Evolutionary conservation across 2,113 vertebrate species (phyloP), one percentile per base, ranked within the genome.

Genomic region (Melospiza melodia): DNA sequence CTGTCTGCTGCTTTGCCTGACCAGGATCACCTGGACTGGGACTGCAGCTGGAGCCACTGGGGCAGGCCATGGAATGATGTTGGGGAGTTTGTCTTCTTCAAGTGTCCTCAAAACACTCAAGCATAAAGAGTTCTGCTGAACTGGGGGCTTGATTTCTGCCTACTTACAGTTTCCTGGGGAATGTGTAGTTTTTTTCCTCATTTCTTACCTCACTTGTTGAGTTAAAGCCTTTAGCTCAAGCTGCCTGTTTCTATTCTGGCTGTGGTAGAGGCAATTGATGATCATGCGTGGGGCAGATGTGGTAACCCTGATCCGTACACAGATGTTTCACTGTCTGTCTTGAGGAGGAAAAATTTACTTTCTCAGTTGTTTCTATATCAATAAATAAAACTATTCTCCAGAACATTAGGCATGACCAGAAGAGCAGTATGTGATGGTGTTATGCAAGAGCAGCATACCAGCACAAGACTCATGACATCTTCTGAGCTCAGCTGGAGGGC

Each of bases 191-290:
- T 83, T 83, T 89, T 73, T 25, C 10, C 39, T 85, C 28, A 11
- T 73, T 93, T 87, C 66, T 91, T n/a, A 68, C 84, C 41, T 91
- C 66, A 27, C 17, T 91, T 69, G 28, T 84, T 88, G 79, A 88
- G 35, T 66, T 66, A 71, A 83, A 68, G 52, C n/a, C 81, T 95
- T 82, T 31, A 92, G 73, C 41, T 94, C 66, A 84, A 76, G 74
- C 84, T 84, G 77, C 77, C 48, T 61, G 5, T 37, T 72, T 52
- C 62, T 72, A 1, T 86, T 90, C 61, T 78, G 80, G 43, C 80
- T n/a, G 35, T 61, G 57, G 69, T 62, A 72, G 73, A 84, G 62
- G 73, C 23, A n/a, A 10, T 78, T 41, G 30, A 48, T 54, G 49
- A 12, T 81, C 6, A 6, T 17, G 52, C 87, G 5, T 2, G 1